Evolutionary conservation across 2,888 invertebrate species (phyloP).

Genomic region (Clanis bilineata): DNA sequence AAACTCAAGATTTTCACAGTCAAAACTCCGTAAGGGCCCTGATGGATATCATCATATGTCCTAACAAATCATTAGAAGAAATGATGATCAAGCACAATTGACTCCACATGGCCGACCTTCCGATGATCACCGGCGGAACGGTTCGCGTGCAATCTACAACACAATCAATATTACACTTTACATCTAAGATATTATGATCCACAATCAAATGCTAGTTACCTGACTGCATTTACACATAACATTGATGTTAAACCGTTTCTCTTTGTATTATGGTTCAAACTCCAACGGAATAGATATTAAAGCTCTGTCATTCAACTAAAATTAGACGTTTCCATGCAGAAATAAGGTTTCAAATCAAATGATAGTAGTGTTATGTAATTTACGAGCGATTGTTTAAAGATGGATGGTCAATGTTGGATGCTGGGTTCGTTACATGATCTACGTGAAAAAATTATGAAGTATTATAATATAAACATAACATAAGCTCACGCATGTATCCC

Average conservation of each 20-base stretch:
- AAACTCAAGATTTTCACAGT: too few relatives aligned
- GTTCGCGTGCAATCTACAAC: not conserved
- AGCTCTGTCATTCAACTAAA: not conserved
- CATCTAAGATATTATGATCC: not conserved
- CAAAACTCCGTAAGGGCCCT: too few relatives aligned
- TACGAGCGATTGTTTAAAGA: not conserved
- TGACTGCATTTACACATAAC: not conserved
- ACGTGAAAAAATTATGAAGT: too few relatives aligned
- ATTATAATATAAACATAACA: too few relatives aligned
- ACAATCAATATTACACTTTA: not conserved
- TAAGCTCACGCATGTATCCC: too few relatives aligned
- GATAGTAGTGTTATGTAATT: not conserved
- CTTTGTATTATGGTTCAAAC: not conserved
- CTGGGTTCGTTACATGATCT: not conserved
- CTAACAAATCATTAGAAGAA: not conserved
- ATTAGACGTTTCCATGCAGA: not conserved
- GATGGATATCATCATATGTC: too few relatives aligned
- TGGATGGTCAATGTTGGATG: not conserved
- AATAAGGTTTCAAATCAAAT: not conserved
- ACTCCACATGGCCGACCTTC: constrained; percentile 9
- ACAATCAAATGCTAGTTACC: not conserved
- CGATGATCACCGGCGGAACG: constrained; percentile 8
- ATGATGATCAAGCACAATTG: constrained; percentile 4
- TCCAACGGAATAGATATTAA: not conserved
- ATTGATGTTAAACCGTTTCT: not conserved